Evolutionary conservation across 1,140 invertebrate species (phyloP).

Genomic region (Drosophila parvula): DNA sequence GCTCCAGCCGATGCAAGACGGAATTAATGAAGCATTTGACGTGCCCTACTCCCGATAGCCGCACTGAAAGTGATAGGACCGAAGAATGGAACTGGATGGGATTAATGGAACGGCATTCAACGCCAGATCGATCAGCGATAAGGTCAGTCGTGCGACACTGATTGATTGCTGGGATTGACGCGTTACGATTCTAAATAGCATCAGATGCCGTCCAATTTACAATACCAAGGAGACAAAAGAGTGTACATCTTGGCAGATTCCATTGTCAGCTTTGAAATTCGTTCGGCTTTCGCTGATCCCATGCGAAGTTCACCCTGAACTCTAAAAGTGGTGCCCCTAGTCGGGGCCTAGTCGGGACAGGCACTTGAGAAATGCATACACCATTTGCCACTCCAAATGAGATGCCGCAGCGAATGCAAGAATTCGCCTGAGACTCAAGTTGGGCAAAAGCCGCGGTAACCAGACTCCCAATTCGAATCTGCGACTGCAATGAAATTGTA

Average conservation of each 20-base stretch:
- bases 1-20: slow-evolving; percentile 25
- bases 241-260: neutral
- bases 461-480: slow-evolving; percentile 24
- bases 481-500: slow-evolving; percentile 46
- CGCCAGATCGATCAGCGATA: slow-evolving; percentile 31
- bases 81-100: slow-evolving; percentile 31
- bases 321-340: slow-evolving; percentile 3
- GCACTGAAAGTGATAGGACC: slow-evolving; percentile 55
- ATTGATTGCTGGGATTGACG: slow-evolving; percentile 24
- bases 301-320: slow-evolving; percentile 19
- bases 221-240: neutral
- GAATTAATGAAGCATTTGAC: slow-evolving; percentile 69
- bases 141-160: slow-evolving; percentile 31
- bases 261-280: neutral
- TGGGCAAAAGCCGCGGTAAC: slow-evolving; percentile 33
- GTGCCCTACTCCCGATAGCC: slow-evolving; percentile 67
- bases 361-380: slow-evolving; percentile 4
- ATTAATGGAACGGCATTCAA: slow-evolving; percentile 25
- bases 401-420: slow-evolving; percentile 22
- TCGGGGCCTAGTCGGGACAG: neutral
- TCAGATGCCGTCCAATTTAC: neutral
- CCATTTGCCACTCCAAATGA: slow-evolving; percentile 6
- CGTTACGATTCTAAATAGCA: slow-evolving; percentile 2
- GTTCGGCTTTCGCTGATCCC: slow-evolving; percentile 12
- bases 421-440: slow-evolving; percentile 23